Base-by-base conservation (phyloP, 2,888 invertebrate species). In the Helobdella robusta region DNA sequence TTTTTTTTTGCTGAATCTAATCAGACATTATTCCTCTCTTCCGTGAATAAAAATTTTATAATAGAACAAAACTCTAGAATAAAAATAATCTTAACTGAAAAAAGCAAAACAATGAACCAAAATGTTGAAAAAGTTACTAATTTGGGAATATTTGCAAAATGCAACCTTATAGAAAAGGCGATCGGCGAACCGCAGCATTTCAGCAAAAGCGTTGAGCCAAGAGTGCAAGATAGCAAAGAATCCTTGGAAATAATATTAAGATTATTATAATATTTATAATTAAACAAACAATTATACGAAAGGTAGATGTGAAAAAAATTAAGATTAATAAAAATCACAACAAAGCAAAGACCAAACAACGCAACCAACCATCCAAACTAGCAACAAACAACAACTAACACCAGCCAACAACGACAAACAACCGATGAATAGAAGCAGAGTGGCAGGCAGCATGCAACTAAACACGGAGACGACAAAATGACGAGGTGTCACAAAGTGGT, bases 181-280 rank as follows among this genome's bases (percentile, higher is more conserved):
- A 82, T 95, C 91, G 5, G 85, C 88, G 78, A 95, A 97, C 68
- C 84, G 84, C 68, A 93, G 78, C 80, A 93, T 83, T 79, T 97
- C 95, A 0, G 91, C 89, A 74, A 87, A 89, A 25, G 88, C 88
- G 79, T 95, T 97, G 74, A 89, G 83, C 90, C 92, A 93, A 1
- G 88, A 85, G 75, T 97, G 94, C 3, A 95, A 82, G 2, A 95
- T 81, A 68, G 88, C 85, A 81, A 91, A 95, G 81, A 93, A 93
- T 2, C 86, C 87, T 73, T 72, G 25, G 73, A 48, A 59, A 59
- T 58, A 20, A n/a, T 36, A 36, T 36, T 59, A 36, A 15, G 3
- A 46, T 61, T 11, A 28, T 25, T 6, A 48, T 44, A 11, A 61
- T 61, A 5, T 4, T 59, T 3, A 61, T 44, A n/a, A n/a, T n/a